A percentile compares a stretch with the other conserved stretches of the same genome.
These are phyloP conservation scores for Columba livia DNA, from an alignment of 2,113 vertebrate species.

Conservation along the genomic window DNA sequence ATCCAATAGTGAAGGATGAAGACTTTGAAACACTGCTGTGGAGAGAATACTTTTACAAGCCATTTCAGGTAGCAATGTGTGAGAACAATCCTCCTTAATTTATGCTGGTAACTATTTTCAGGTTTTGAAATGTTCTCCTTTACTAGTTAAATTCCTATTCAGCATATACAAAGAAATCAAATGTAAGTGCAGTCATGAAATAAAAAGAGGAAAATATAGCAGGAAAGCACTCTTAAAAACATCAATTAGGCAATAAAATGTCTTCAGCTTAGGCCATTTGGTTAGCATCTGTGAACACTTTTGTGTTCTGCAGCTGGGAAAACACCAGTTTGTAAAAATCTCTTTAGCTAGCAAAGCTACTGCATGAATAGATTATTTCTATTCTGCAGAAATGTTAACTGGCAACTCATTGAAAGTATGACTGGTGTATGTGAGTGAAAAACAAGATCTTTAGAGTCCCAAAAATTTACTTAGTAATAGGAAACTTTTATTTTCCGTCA, in stretches of 20 bases:
- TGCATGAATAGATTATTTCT: neutral
- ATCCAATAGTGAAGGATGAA: neutral
- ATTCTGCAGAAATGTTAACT: neutral
- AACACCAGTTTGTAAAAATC: neutral
- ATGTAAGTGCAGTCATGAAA: neutral
- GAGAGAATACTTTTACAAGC: neutral
- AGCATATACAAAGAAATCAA: neutral
- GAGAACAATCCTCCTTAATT: neutral
- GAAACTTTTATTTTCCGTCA: neutral
- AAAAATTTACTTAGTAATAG: neutral
- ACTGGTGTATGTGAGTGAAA: neutral
- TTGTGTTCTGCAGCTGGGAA: neutral
- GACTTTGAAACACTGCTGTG: neutral
- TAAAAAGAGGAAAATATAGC: neutral
- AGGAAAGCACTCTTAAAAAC: neutral
- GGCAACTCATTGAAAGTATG: neutral
- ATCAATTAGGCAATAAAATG: conserved; percentile 8
- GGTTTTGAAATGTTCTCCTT: neutral
- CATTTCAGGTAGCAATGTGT: neutral
- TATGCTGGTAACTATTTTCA: neutral
- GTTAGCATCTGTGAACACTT: neutral
- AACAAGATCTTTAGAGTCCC: neutral
- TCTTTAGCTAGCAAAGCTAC: neutral
- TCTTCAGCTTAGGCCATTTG: neutral
- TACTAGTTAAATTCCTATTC: conserved; percentile 11